Conservation (phyloP, 1,140 invertebrate genomes). For the Pseudomyrmex sp. region DNA sequence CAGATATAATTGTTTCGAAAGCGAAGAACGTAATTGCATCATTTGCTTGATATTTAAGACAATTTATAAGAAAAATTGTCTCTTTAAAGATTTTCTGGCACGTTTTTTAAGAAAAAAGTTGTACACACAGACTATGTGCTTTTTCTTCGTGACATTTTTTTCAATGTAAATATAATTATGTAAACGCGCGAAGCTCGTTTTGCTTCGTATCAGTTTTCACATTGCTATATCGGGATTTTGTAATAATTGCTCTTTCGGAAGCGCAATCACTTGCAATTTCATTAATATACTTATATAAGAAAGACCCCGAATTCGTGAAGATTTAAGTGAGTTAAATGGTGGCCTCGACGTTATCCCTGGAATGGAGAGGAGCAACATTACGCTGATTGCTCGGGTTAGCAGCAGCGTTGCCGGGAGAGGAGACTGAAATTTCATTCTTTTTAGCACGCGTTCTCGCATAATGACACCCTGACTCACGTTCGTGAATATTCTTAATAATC, state of each 20-base stretch:
- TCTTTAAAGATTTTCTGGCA: neutral
- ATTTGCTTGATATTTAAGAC: neutral
- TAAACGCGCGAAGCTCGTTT: too few relatives aligned
- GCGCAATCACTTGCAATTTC: constrained; percentile 25
- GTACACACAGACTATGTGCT: too few relatives aligned
- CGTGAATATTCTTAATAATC: constrained; percentile 75
- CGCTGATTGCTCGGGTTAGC: constrained; percentile 56
- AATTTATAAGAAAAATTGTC: too few relatives aligned
- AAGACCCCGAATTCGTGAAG: constrained; percentile 30
- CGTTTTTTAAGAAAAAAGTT: neutral
- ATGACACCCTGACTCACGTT: constrained; percentile 69
- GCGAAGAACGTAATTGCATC: neutral
- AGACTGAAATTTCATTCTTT: constrained; percentile 67
- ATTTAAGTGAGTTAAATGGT: constrained; percentile 41
- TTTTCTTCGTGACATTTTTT: too few relatives aligned
- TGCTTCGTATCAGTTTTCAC: too few relatives aligned
- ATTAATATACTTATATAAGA: neutral
- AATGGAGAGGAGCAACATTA: constrained; percentile 51
- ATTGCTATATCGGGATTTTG: neutral
- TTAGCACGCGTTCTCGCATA: constrained; percentile 49
- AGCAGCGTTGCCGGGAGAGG: neutral
- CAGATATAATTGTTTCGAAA: constrained; percentile 11
- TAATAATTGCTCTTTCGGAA: neutral
- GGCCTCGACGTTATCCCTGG: constrained; percentile 37
- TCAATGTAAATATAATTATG: too few relatives aligned